Conservation (phyloP, 2,888 invertebrate genomes). For the Taenaris catops region DNA sequence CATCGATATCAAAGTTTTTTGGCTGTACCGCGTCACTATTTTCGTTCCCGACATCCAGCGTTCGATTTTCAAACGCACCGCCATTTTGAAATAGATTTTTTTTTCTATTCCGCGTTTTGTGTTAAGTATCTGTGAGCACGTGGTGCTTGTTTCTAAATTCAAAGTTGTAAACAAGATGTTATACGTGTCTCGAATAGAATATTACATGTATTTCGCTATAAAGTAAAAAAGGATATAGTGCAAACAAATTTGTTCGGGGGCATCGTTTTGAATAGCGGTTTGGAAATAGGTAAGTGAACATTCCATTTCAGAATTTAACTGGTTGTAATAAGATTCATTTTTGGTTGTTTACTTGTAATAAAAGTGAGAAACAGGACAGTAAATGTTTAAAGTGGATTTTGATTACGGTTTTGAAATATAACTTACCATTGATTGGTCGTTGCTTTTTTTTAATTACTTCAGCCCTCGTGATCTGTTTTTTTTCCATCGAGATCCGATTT, state of each 20-base stretch:
- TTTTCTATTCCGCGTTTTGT: constrained; percentile 14
- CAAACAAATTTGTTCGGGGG: too few species aligned
- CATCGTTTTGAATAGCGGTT: too few species aligned
- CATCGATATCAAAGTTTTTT: constrained; percentile 29
- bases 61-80: constrained; percentile 13
- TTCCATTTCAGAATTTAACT: too few species aligned
- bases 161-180: constrained; percentile 40
- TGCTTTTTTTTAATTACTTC: too few species aligned
- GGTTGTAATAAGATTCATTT: too few species aligned
- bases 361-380: too few species aligned
- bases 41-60: constrained; percentile 25
- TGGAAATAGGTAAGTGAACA: constrained; percentile 26
- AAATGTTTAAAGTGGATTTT: too few species aligned
- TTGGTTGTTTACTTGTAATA: too few species aligned
- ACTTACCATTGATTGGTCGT: too few species aligned
- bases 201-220: constrained; percentile 54
- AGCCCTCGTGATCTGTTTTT: too few species aligned
- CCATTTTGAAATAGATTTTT: constrained; percentile 5
- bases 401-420: too few species aligned
- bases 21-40: constrained; percentile 31
- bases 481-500: too few species aligned
- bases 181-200: constrained; percentile 40
- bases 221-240: constrained; percentile 35
- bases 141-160: constrained; percentile 24
- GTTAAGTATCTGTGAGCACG: constrained; percentile 29